Evolutionary conservation across 2,888 invertebrate genomes (phyloP), one percentile per base, ranked within the genome.

Genomic region (Sabellastarte sp.): DNA sequence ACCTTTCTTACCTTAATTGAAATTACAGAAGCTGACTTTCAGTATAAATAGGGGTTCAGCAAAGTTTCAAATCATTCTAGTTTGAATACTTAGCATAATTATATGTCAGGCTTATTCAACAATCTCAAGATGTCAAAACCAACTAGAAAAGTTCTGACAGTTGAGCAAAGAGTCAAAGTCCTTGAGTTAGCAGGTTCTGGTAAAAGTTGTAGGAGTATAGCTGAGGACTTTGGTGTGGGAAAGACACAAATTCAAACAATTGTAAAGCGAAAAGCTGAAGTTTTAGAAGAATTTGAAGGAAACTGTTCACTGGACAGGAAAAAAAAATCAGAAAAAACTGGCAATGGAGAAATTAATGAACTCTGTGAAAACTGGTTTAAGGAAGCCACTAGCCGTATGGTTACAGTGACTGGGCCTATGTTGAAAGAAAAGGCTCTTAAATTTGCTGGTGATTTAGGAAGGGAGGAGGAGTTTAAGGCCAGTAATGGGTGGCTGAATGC

Each of bases 61-160:
- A n/a, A n/a, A n/a, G n/a, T n/a, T n/a, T n/a, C n/a, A n/a, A n/a
- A n/a, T n/a, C n/a, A n/a, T n/a, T n/a, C n/a, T n/a, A n/a, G n/a
- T n/a, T n/a, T n/a, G n/a, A n/a, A n/a, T n/a, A n/a, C n/a, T n/a
- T n/a, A n/a, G n/a, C n/a, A n/a, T n/a, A n/a, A n/a, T n/a, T n/a
- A n/a, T n/a, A n/a, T n/a, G n/a, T n/a, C n/a, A n/a, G n/a, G n/a
- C n/a, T n/a, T n/a, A n/a, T n/a, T n/a, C n/a, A n/a, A 30, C 32
- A 20, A 24, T 10, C 10, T 41, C 2, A 30, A 51, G 4, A 57
- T 61, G 57, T n/a, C n/a, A n/a, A n/a, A n/a, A n/a, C n/a, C n/a
- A n/a, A n/a, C n/a, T n/a, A 81, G 96, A 97, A 57, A 57, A n/a
- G 57, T 26, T 10, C 51, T 59, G 10, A 59, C 59, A 15, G 20